Percentiles rank a stretch among this genome's conserved stretches.
phyloP scores from a whole-genome alignment of 2,888 invertebrate species.

The Diarsia brunnea region DNA sequence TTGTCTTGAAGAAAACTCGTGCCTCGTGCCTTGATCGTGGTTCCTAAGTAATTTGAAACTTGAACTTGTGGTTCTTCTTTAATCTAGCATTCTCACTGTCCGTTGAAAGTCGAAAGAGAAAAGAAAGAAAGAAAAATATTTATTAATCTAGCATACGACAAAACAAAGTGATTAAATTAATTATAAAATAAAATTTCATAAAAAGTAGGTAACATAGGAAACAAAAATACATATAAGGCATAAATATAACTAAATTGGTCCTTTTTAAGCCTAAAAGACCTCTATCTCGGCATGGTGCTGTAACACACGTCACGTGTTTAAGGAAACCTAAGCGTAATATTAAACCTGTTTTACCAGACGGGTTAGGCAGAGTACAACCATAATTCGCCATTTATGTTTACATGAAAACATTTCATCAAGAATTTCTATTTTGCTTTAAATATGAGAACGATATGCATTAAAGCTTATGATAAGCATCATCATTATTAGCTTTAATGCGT shows the following conservation, averaged over 20 bases:
- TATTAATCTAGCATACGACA: no score
- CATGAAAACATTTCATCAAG: neutral
- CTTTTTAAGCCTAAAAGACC: no score
- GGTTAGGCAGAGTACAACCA: neutral
- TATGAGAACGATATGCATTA: no score
- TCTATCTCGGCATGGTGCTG: no score
- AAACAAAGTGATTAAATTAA: no score
- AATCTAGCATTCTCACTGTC: conserved; percentile 23
- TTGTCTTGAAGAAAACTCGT: conserved; percentile 24
- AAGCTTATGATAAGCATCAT: no score
- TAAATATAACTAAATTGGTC: no score
- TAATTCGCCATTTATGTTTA: neutral
- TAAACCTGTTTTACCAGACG: neutral
- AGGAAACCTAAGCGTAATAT: neutral
- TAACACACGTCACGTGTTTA: neutral
- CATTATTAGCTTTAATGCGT: neutral
- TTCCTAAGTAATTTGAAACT: conserved; percentile 27
- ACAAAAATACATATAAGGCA: no score
- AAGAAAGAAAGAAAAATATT: no score
- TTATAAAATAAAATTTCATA: no score
- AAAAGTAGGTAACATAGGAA: no score
- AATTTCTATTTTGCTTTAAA: neutral
- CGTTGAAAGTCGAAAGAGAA: conserved; percentile 13
- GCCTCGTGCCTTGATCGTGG: conserved; percentile 2
- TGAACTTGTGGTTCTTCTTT: conserved; percentile 33